Conservation (phyloP, 2,888 invertebrate genomes). For the Diplazon laetatorius region DNA sequence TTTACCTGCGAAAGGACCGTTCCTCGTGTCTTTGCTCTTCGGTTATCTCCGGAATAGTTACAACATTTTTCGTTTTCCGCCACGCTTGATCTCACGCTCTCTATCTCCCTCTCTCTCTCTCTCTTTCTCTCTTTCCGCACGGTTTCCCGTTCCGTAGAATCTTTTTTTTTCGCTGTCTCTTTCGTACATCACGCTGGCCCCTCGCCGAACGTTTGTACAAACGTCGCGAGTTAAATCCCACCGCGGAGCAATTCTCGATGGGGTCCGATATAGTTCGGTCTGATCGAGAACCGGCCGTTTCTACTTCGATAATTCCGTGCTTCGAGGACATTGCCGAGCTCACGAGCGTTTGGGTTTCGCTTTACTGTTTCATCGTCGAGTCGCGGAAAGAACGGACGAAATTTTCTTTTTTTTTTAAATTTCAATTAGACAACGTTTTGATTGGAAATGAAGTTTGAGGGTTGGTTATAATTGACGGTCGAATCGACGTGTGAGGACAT, state of each 20-base stretch:
- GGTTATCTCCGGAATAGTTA: constrained; percentile 24
- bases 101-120: constrained; percentile 2
- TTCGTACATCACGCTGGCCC: constrained; percentile 5
- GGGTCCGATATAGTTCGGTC: constrained; percentile 3
- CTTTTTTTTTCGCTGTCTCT: background rate
- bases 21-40: constrained; percentile 31
- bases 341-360: background rate
- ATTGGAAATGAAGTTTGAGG: background rate
- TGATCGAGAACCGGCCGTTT: constrained; percentile 11
- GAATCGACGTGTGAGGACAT: background rate
- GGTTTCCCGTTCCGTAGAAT: too few relatives aligned
- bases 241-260: constrained; percentile 2
- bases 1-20: constrained; percentile 41
- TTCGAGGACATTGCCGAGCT: constrained; percentile 22
- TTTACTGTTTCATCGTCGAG: background rate
- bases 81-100: background rate
- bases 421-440: background rate
- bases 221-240: constrained; percentile 48
- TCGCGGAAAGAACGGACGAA: background rate
- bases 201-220: constrained; percentile 37
- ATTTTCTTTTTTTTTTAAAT: background rate
- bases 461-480: too few relatives aligned
- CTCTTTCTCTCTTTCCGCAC: constrained; percentile 8
- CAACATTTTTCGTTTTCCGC: background rate
- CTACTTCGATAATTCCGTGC: constrained; percentile 23